phyloP scores from a whole-genome alignment of 2,888 invertebrate species.

The Drosophila siamana region DNA sequence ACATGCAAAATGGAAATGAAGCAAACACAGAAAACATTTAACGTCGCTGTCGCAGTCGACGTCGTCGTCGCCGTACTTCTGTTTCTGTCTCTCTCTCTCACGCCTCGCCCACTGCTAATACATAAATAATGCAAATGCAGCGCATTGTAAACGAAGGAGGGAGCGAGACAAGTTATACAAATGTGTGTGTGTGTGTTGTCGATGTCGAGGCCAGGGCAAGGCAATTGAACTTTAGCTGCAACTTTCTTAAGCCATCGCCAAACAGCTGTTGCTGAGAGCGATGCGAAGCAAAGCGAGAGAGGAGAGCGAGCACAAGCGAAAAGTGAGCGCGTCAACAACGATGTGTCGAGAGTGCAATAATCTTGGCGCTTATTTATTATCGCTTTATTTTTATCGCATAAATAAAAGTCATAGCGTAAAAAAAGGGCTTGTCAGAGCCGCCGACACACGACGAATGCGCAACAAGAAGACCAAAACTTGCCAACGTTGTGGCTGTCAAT shows the following conservation, averaged over 20 bases:
- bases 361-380: conserved; percentile 75
- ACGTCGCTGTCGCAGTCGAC: conserved; percentile 39
- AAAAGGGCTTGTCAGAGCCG: conserved; percentile 75
- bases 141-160: too few species aligned
- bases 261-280: conserved; percentile 67
- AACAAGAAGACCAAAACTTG: conserved; percentile 36
- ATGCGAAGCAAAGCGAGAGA: not conserved
- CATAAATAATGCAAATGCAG: conserved; percentile 79
- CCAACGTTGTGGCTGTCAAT: conserved; percentile 26
- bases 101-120: conserved; percentile 51
- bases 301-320: conserved; percentile 11
- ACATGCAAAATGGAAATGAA: conserved; percentile 72
- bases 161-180: conserved; percentile 25
- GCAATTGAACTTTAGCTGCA: conserved; percentile 77
- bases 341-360: conserved; percentile 73
- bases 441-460: conserved; percentile 32
- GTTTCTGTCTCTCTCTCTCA: conserved; percentile 38
- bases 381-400: conserved; percentile 80
- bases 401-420: conserved; percentile 71
- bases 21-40: conserved; percentile 40
- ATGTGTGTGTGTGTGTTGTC: conserved; percentile 10
- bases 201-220: conserved; percentile 48
- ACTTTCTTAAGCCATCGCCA: conserved; percentile 69
- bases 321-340: not conserved
- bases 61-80: conserved; percentile 14